These are phyloP conservation scores for Trichogramma dendrolimi DNA, from an alignment of 2,888 invertebrate species.

Conservation along the genomic window DNA sequence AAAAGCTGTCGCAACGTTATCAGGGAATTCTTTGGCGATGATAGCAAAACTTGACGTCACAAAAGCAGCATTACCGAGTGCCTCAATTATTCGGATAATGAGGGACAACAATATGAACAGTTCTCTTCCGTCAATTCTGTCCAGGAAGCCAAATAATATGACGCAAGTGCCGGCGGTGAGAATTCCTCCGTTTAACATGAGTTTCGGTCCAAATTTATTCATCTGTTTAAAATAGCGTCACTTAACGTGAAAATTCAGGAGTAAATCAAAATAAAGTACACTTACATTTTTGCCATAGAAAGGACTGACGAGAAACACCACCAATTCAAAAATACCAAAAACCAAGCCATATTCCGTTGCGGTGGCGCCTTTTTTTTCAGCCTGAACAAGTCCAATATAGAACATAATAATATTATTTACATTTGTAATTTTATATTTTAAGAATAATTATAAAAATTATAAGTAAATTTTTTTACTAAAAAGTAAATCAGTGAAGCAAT, in stretches of 20 bases:
- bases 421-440: no score
- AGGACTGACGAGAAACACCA: conserved; percentile 77
- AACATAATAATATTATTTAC: no score
- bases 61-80: conserved; percentile 82
- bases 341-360: conserved; percentile 81
- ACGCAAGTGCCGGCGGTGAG: conserved; percentile 78
- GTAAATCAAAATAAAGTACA: conserved; percentile 22
- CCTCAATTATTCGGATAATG: conserved; percentile 74
- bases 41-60: conserved; percentile 83
- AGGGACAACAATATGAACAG: conserved; percentile 76
- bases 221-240: conserved; percentile 51
- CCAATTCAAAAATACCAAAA: conserved; percentile 79
- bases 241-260: not conserved
- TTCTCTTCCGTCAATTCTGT: conserved; percentile 66
- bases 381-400: no score
- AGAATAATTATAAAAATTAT: no score
- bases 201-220: conserved; percentile 72
- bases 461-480: no score
- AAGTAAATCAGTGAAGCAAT: no score
- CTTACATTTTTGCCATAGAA: conserved; percentile 71
- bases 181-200: conserved; percentile 78
- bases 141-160: conserved; percentile 67
- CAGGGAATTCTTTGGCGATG: conserved; percentile 82
- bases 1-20: conserved; percentile 80
- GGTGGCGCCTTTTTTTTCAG: conserved; percentile 70